Conservation (phyloP, 1,140 invertebrate species). For the Microplitis mediator region DNA sequence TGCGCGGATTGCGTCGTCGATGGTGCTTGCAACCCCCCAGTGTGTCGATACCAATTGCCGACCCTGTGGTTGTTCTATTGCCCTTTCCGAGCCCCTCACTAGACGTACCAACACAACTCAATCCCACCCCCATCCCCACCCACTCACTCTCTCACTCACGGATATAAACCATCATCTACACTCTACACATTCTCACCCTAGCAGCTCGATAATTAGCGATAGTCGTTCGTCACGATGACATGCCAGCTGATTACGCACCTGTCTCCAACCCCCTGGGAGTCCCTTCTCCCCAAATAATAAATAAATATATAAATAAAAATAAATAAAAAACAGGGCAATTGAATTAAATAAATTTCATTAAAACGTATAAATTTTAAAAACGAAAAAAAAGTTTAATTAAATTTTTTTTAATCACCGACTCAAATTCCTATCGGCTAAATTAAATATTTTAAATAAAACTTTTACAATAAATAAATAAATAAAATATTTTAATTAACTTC, state of each 20-base stretch:
- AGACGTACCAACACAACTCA: background rate
- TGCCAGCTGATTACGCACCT: constrained; percentile 51
- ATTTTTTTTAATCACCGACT: no score
- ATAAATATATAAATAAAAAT: background rate
- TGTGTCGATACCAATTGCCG: constrained; percentile 44
- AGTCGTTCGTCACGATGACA: constrained; percentile 52
- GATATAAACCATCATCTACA: no score
- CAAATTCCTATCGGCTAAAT: no score
- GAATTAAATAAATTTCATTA: background rate
- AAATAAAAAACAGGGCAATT: background rate
- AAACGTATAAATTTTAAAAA: no score
- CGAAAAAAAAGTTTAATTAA: no score
- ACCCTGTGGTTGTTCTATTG: constrained; percentile 29
- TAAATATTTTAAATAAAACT: no score
- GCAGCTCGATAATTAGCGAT: constrained; percentile 50
- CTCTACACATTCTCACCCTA: no score
- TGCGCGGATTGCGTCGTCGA: constrained; percentile 12
- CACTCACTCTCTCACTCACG: background rate
- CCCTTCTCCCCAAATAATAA: background rate
- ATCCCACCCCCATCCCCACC: background rate
- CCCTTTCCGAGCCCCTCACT: background rate
- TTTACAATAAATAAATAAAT: no score
- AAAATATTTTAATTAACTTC: no score
- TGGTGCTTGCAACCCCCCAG: background rate
- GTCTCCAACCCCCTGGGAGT: background rate